phyloP scores from a whole-genome alignment of 2,888 invertebrate genomes.

The Luffia ferchaultella region DNA sequence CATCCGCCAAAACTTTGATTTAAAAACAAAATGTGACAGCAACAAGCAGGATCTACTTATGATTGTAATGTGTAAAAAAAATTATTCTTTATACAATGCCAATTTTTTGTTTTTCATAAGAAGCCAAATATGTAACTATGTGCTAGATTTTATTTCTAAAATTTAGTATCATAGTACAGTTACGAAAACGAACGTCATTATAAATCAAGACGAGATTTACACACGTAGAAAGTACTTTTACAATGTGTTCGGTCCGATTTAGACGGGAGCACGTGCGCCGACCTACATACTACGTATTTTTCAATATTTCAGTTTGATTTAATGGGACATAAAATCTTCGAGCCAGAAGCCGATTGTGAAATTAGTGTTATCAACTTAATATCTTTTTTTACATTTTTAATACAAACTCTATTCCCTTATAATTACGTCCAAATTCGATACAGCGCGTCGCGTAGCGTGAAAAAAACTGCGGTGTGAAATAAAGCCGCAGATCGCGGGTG shows the following conservation, averaged over 20 bases:
- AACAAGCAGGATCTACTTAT: too few relatives aligned
- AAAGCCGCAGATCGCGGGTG: neutral
- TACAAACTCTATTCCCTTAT: too few relatives aligned
- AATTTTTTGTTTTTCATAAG: too few relatives aligned
- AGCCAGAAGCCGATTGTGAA: slow-evolving; percentile 26
- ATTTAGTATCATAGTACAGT: neutral
- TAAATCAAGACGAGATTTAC: slow-evolving; percentile 50
- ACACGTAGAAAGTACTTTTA: slow-evolving; percentile 33
- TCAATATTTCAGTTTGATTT: slow-evolving; percentile 44
- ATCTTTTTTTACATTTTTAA: too few relatives aligned
- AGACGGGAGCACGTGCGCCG: slow-evolving; percentile 12
- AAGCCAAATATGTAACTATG: too few relatives aligned
- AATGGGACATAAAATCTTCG: slow-evolving; percentile 41
- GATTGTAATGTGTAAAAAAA: too few relatives aligned
- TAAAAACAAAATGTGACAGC: too few relatives aligned
- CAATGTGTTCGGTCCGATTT: slow-evolving; percentile 32
- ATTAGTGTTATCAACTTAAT: neutral
- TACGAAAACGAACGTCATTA: slow-evolving; percentile 17
- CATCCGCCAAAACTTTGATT: neutral
- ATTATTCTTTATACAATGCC: too few relatives aligned
- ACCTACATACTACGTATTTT: slow-evolving; percentile 25
- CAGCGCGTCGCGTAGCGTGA: neutral
- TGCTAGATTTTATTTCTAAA: too few relatives aligned
- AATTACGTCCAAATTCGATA: too few relatives aligned
- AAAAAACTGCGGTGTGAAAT: neutral